Percentiles rank a stretch among this genome's conserved stretches.
Conservation (phyloP, 2,113 vertebrate genomes). For the Austrofundulus limnaeus region DNA sequence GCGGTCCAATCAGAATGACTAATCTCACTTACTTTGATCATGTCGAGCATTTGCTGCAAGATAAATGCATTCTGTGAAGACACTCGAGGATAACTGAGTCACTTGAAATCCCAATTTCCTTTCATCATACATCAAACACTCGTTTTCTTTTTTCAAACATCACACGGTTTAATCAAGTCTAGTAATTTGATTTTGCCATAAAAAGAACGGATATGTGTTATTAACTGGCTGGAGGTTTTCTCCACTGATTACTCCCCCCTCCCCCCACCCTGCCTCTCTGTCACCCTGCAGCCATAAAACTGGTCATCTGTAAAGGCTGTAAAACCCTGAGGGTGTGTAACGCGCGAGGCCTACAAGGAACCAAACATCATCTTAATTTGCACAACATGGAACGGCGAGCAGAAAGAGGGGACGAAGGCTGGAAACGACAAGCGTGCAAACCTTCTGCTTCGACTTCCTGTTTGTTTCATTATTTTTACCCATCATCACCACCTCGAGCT, state of each 20-base stretch:
- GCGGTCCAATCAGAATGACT: constrained; percentile 21
- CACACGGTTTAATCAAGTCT: constrained; percentile 49
- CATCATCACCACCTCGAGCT: not conserved
- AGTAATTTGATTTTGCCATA: constrained; percentile 54
- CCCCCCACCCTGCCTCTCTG: not conserved
- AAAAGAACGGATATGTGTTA: constrained; percentile 42
- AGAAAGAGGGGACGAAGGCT: not conserved
- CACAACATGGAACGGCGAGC: constrained; percentile 11
- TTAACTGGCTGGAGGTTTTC: constrained; percentile 44
- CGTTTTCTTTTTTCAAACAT: constrained; percentile 45
- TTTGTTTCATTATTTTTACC: not conserved
- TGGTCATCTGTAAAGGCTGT: constrained; percentile 46
- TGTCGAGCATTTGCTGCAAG: constrained; percentile 13
- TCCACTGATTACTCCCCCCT: not conserved
- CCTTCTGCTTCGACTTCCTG: not conserved
- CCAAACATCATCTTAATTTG: constrained; percentile 38
- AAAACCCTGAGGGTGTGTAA: constrained; percentile 30
- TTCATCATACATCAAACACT: constrained; percentile 62
- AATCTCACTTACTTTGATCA: constrained; percentile 42
- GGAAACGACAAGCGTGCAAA: constrained; percentile 10
- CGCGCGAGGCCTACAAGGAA: constrained; percentile 11
- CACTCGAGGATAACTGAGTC: constrained; percentile 52
- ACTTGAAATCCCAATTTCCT: constrained; percentile 59
- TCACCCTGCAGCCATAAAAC: constrained; percentile 37
- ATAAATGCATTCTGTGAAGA: constrained; percentile 40